phyloP scores from a whole-genome alignment of 2,113 vertebrate genomes.

The Lophochroa leadbeateri region DNA sequence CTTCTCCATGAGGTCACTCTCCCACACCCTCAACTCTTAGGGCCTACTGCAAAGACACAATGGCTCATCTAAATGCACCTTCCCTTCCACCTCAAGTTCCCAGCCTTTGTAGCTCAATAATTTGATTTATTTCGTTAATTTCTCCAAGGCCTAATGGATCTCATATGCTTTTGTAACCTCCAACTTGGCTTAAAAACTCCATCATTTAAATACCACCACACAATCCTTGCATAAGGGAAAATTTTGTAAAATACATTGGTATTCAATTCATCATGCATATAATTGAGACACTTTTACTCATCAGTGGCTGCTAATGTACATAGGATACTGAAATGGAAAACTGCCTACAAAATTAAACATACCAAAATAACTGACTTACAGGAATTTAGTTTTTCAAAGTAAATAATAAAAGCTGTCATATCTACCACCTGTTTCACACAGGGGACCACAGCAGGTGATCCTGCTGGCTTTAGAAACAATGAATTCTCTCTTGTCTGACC shows the following conservation, averaged over 20 bases:
- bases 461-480: neutral
- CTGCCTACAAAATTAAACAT: neutral
- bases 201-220: neutral
- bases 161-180: neutral
- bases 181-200: neutral
- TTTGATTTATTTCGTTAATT: neutral
- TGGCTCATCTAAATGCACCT: neutral
- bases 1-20: neutral
- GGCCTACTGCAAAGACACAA: neutral
- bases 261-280: neutral
- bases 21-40: neutral
- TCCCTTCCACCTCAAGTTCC: neutral
- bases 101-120: neutral
- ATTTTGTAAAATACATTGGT: neutral
- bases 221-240: neutral
- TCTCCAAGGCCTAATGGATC: neutral
- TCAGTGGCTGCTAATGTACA: neutral
- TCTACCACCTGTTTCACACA: neutral
- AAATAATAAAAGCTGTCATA: neutral
- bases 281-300: neutral
- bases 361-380: neutral
- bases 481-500: neutral
- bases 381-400: neutral
- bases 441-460: neutral
- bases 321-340: neutral